A percentile compares a stretch with the other conserved stretches of the same genome.
phyloP scores from a whole-genome alignment of 2,113 vertebrate genomes.

The Zosterops hypoxanthus region DNA sequence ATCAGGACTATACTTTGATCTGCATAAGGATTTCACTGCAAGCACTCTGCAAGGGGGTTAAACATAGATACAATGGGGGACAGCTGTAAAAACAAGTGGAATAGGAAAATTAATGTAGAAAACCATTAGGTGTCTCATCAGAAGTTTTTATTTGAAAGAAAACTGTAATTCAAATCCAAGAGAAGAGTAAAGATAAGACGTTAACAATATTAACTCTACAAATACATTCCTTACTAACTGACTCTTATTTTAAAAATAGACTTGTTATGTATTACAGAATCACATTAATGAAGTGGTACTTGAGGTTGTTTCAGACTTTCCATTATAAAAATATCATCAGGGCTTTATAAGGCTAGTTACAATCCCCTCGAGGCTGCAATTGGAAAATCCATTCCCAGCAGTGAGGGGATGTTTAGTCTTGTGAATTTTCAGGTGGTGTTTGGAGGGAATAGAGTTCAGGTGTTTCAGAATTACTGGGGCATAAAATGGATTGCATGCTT shows the following conservation, averaged over 20 bases:
- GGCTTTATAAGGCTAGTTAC: not conserved
- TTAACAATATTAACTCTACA: slow-evolving; percentile 48
- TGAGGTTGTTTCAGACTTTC: slow-evolving; percentile 39
- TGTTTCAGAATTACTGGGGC: slow-evolving; percentile 1
- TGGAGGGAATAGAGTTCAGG: not conserved
- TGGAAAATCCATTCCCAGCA: not conserved
- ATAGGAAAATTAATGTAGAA: slow-evolving; percentile 35
- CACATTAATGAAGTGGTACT: not conserved
- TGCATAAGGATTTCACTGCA: not conserved
- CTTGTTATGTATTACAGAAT: slow-evolving; percentile 5
- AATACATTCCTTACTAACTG: slow-evolving; percentile 32
- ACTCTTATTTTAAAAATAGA: slow-evolving; percentile 50
- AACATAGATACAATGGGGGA: not conserved
- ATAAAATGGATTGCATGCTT: not conserved
- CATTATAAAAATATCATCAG: not conserved
- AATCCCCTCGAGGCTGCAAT: not conserved
- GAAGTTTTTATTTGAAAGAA: slow-evolving; percentile 47
- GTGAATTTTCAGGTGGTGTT: not conserved
- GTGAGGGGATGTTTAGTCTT: not conserved
- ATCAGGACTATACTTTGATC: not conserved
- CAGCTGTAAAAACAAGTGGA: slow-evolving; percentile 28
- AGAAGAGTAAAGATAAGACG: slow-evolving; percentile 55
- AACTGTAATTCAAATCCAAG: slow-evolving; percentile 50
- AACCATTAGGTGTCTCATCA: slow-evolving; percentile 18
- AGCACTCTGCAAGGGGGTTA: not conserved